phyloP scores from a whole-genome alignment of 2,113 vertebrate species.

The human region DNA sequence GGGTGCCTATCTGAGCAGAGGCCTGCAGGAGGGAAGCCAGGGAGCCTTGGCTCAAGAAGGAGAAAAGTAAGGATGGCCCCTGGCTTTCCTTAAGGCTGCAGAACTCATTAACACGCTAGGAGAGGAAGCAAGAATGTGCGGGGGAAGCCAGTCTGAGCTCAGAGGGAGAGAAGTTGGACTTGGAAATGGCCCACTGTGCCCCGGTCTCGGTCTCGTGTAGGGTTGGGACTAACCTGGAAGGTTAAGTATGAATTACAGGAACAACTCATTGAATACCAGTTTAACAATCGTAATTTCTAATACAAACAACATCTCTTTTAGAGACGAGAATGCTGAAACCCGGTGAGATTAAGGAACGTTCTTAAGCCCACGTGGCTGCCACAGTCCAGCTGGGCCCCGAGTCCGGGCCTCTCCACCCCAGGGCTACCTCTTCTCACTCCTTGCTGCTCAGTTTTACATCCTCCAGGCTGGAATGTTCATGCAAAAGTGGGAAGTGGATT shows the following conservation, averaged over 20 bases:
- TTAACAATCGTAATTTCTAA: background rate
- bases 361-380: background rate
- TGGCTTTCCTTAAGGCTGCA: background rate
- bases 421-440: no score
- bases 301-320: background rate
- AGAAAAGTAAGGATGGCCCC: no score
- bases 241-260: background rate
- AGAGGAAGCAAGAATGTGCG: background rate
- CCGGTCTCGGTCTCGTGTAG: no score
- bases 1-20: background rate
- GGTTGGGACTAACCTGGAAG: background rate
- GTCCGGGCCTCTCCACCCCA: background rate
- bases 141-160: background rate
- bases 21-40: background rate
- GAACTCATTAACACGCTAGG: background rate
- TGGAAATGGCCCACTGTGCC: background rate
- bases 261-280: background rate
- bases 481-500: background rate
- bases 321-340: background rate
- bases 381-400: background rate
- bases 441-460: no score
- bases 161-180: background rate
- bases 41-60: background rate
- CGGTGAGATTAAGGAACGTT: background rate
- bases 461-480: fast-evolving